These are phyloP conservation scores for Candidula unifasciata DNA, from an alignment of 2,888 invertebrate genomes.

Conservation along the genomic window DNA sequence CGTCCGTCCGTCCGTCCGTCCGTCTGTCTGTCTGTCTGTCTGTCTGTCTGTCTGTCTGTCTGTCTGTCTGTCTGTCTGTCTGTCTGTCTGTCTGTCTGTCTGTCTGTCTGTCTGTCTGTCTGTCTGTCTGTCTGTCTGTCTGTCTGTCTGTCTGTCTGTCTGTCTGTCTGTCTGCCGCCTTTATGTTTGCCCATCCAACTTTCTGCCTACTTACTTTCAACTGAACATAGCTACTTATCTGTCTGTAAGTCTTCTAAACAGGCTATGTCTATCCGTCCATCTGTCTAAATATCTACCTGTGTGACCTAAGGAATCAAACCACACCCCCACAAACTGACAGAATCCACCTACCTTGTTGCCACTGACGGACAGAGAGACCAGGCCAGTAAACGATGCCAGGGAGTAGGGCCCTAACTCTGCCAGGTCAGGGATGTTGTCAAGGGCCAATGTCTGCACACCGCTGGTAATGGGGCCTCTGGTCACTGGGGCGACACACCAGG, in stretches of 20 bases:
- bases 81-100: too few species aligned
- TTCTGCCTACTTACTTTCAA: too few species aligned
- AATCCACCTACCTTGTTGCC: conserved; percentile 16
- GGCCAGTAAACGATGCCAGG: conserved; percentile 28
- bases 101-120: too few species aligned
- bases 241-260: neutral
- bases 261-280: neutral
- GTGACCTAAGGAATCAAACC: neutral
- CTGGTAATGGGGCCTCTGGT: neutral
- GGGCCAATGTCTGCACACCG: conserved; percentile 9
- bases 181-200: too few species aligned
- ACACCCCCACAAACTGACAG: neutral
- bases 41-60: too few species aligned
- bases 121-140: neutral
- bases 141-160: too few species aligned
- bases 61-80: too few species aligned
- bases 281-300: neutral
- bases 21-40: too few species aligned
- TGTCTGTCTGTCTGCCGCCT: too few species aligned
- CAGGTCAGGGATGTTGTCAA: conserved; percentile 27
- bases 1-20: too few species aligned
- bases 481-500: neutral
- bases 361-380: conserved; percentile 33
- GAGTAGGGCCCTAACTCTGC: neutral
- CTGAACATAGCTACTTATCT: too few species aligned